Base-by-base conservation (phyloP, 2,113 vertebrate species). In the Heteronetta atricapilla region DNA sequence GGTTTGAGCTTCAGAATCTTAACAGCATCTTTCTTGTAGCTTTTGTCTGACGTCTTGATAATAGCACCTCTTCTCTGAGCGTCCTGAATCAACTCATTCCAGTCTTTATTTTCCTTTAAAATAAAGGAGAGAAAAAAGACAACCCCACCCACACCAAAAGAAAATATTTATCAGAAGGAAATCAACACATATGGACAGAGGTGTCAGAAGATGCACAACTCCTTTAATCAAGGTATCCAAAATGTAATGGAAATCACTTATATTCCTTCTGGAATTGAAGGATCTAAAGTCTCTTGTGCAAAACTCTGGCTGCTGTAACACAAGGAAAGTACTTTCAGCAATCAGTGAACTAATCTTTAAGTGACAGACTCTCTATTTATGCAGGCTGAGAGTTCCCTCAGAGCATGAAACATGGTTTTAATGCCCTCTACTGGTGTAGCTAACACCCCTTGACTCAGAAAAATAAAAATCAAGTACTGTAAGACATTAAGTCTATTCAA, bases 11-110 rank as follows among this genome's bases (percentile, higher is more conserved):
- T 99, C 76, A 99, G 93, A 73, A 99, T 98, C 91, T 96, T 98
- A 34, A 8, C 4, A 3, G 96, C 97, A 10, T 98, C 97, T 2
- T 82, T 95, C 46, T 92, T 96, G 19, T 98, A 99, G 70, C 58
- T 96, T 14, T 84, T 92, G 83, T 98, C 96, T 4, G 69, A 91
- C 2, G 98, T 98, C 87, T 86, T 97, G 38, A 98, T 92, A 28
- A 99, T 98, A 56, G 97, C 97, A 0, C 98, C 98, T 34, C 98
- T 97, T 38, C 38, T 98, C 53, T 97, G 96, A 6, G 98, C 98
- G 9, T 99, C 98, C 66, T 98, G 97, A 85, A 99, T 98, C 88
- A 99, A 93, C 4, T 98, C 89, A 6, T 98, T 97, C 98, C 98
- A 99, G 72, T 99, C 98, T 25, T 94, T 91, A 8, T 98, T 98